A percentile compares a stretch with the other conserved stretches of the same genome.
These are phyloP conservation scores for Archaeoteleia sp. DNA, from an alignment of 2,888 invertebrate genomes.

Conservation along the genomic window DNA sequence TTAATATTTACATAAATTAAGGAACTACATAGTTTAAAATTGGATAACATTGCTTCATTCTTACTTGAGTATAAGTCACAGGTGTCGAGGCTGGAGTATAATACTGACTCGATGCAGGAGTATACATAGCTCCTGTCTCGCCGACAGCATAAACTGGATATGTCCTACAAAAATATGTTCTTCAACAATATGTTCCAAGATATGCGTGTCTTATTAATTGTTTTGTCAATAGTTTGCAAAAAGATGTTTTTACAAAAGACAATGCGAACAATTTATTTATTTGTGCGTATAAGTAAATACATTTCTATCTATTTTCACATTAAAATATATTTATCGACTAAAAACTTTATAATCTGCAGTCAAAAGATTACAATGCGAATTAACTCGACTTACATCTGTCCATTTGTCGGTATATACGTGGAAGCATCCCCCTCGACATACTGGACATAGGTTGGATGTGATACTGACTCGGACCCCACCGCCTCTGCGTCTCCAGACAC, in stretches of 20 bases:
- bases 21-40: too few relatives aligned
- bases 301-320: too few relatives aligned
- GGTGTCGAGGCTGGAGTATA: slow-evolving; percentile 81
- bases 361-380: too few relatives aligned
- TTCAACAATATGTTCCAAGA: too few relatives aligned
- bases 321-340: too few relatives aligned
- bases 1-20: too few relatives aligned
- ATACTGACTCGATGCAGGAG: slow-evolving; percentile 81
- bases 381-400: slow-evolving; percentile 81
- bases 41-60: neutral
- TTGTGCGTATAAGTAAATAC: too few relatives aligned
- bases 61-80: slow-evolving; percentile 80
- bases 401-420: slow-evolving; percentile 79
- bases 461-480: slow-evolving; percentile 77
- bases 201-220: too few relatives aligned
- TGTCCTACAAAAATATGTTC: slow-evolving; percentile 77
- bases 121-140: slow-evolving; percentile 80
- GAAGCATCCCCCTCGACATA: slow-evolving; percentile 79
- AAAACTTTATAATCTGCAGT: too few relatives aligned
- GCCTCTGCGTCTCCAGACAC: slow-evolving; percentile 76
- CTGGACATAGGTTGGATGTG: slow-evolving; percentile 79
- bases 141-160: slow-evolving; percentile 87
- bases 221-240: too few relatives aligned
- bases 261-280: too few relatives aligned
- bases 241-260: too few relatives aligned